Evolutionary conservation across 2,113 vertebrate genomes (phyloP).

Genomic region (Paralichthys olivaceus): DNA sequence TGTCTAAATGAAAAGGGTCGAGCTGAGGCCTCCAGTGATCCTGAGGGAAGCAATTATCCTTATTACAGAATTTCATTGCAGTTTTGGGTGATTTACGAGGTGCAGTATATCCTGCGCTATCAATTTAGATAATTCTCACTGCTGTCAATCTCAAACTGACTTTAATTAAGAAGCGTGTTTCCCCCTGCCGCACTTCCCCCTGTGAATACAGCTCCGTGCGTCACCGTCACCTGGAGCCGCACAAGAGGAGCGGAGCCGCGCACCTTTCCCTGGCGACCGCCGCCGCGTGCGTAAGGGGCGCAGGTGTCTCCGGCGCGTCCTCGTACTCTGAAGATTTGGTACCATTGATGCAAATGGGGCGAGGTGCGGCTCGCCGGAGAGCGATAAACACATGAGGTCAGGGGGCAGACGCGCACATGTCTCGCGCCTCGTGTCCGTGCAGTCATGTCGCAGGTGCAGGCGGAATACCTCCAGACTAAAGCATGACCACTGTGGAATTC

Average conservation of each 20-base stretch:
- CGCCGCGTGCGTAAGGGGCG: constrained; percentile 61
- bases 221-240: constrained; percentile 59
- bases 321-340: constrained; percentile 10
- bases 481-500: constrained; percentile 77
- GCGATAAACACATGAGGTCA: constrained; percentile 84
- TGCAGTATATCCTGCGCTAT: background rate
- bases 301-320: constrained; percentile 80
- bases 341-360: constrained; percentile 79
- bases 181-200: background rate
- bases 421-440: constrained; percentile 72
- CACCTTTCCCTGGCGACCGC: constrained; percentile 37
- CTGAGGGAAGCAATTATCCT: background rate
- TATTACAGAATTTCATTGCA: background rate
- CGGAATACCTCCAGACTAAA: constrained; percentile 71
- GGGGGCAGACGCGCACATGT: constrained; percentile 74
- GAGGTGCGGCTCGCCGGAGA: constrained; percentile 73
- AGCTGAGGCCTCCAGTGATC: background rate
- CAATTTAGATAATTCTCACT: background rate
- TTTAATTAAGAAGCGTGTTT: constrained; percentile 37
- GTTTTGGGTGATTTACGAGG: background rate
- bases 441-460: constrained; percentile 82
- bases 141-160: constrained; percentile 7
- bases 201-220: constrained; percentile 43
- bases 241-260: constrained; percentile 22
- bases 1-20: background rate